Base-by-base conservation (phyloP, 2,113 vertebrate species). In the Nestor notabilis region DNA sequence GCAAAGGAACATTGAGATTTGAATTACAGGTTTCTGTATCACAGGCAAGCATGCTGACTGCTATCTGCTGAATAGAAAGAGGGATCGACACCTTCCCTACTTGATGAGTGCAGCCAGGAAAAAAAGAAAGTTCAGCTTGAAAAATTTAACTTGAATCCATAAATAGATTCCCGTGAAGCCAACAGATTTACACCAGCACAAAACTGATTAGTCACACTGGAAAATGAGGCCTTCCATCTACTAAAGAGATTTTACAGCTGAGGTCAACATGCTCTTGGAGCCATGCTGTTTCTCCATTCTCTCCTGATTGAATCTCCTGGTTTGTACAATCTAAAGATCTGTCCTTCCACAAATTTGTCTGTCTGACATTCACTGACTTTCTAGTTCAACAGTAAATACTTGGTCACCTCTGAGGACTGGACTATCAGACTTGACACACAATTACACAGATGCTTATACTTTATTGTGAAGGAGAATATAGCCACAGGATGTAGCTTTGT, bases 131-230 rank as follows among this genome's bases (percentile, higher is more conserved):
- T 69, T 87, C 53, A 66, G 64, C n/a, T 56, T 82, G 50, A 95
- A 92, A 90, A 87, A 52, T 64, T 87, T 75, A 74, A 43, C 60
- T 89, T 53, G 46, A 81, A 81, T 89, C 55, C 77, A 50, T 31
- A 94, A 93, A 83, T 23, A 92, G 55, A 64, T 90, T 89, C 50
- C 33, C 4, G 0, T 84, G 72, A 89, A 94, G 69, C 69, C 35
- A 93, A 72, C 47, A 76, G 79, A 83, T 83, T 94, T 89, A 18
- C 85, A 86, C 46, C 7, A 0, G 64, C 75, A 75, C 55, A 78
- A 93, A 96, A 83, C 43, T 94, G 39, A 90, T 96, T 93, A 90
- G 75, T 90, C 85, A 83, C 50, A 83, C 60, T 94, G 43, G 68
- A 88, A 96, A 95, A 92, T 60, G 61, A 83, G 68, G 79, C 37